A percentile compares a stretch with the other conserved stretches of the same genome.
phyloP scores from a whole-genome alignment of 2,888 invertebrate genomes.

The Idaea straminata region DNA sequence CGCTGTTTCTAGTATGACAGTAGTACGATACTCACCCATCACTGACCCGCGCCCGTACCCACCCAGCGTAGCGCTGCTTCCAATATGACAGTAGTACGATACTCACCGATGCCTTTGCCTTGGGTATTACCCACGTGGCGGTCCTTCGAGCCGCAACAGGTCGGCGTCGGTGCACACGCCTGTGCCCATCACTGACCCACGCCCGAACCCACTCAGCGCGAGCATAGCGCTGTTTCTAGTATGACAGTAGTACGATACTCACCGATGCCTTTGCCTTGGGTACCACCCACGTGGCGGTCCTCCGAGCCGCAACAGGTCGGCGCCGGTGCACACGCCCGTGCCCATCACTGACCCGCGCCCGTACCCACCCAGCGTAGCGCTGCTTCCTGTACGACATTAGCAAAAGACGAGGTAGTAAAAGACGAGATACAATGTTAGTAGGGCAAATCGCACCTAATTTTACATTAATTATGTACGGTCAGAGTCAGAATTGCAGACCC shows the following conservation, averaged over 20 bases:
- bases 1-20: conserved; percentile 1
- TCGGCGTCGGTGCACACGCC: conserved; percentile 86
- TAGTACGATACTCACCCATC: conserved; percentile 51
- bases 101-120: conserved; percentile 82
- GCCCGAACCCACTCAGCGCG: too few relatives aligned
- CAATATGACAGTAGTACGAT: conserved; percentile 4
- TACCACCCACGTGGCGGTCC: conserved; percentile 93
- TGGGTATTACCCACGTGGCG: conserved; percentile 92
- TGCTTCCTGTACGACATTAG: conserved; percentile 57
- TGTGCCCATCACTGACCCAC: too few relatives aligned
- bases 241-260: conserved; percentile 15
- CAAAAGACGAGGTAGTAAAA: background rate
- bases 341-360: conserved; percentile 76
- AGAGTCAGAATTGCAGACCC: too few relatives aligned
- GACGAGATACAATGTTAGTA: too few relatives aligned
- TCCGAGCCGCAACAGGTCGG: conserved; percentile 89
- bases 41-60: too few relatives aligned
- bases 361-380: conserved; percentile 74
- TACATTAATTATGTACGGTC: too few relatives aligned
- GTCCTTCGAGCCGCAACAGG: conserved; percentile 88
- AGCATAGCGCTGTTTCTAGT: conserved; percentile 5
- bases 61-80: conserved; percentile 40
- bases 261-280: conserved; percentile 85
- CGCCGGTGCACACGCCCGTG: conserved; percentile 81
- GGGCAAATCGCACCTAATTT: too few relatives aligned